Percentiles rank a stretch among this genome's conserved stretches.
These are phyloP conservation scores for Chrysodeixis includens DNA, from an alignment of 2,888 invertebrate species.

Conservation along the genomic window DNA sequence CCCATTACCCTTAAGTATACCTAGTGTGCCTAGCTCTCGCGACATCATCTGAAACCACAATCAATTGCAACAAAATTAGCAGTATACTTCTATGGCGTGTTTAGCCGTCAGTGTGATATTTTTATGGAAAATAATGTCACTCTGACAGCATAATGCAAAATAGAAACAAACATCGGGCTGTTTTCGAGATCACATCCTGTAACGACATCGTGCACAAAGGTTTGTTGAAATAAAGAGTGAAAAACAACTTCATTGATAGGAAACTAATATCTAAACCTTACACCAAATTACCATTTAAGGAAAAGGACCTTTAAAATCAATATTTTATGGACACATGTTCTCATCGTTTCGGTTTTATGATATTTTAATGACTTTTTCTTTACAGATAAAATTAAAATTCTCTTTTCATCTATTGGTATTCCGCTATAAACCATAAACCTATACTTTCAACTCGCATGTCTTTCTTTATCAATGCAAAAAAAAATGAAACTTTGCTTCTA, in stretches of 20 bases:
- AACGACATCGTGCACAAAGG: neutral
- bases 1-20: neutral
- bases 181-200: neutral
- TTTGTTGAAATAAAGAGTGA: neutral
- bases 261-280: no score
- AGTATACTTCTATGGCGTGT: conserved; percentile 39
- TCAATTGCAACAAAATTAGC: conserved; percentile 16
- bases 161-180: neutral
- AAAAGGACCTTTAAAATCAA: no score
- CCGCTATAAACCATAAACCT: no score
- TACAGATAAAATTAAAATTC: no score
- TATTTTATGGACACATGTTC: no score
- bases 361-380: neutral
- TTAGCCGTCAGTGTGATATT: conserved; percentile 49
- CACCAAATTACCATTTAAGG: no score
- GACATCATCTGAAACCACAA: conserved; percentile 17
- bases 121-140: conserved; percentile 40
- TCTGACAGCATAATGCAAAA: conserved; percentile 4
- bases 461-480: no score
- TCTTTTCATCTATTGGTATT: no score
- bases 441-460: no score
- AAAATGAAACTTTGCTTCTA: no score
- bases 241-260: neutral
- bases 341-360: no score
- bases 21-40: conserved; percentile 30